Base-by-base conservation (phyloP, 2,888 invertebrate species). In the Lycaena phlaeas region DNA sequence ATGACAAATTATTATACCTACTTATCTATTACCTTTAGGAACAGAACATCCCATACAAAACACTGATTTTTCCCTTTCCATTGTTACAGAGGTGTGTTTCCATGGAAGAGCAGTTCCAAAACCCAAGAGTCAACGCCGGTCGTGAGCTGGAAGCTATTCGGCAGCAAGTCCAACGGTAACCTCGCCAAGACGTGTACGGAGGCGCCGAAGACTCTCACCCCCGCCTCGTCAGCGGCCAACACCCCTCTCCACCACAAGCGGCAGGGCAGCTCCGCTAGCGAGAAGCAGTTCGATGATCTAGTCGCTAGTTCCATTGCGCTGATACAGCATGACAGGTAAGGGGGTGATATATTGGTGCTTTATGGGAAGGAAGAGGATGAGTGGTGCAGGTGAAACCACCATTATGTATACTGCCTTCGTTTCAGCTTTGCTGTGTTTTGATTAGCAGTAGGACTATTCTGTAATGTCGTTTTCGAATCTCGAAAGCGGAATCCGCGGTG, bases 231-330 rank as follows among this genome's bases (percentile, higher is more conserved):
- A 0, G 72, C 64, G 1, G 63, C 70, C 1, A 70, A 76, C 49
- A 76, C 88, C 37, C 78, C 81, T 4, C 68, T 77, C 36, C 78
- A 76, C 47, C 81, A 79, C 53, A 73, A 67, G 55, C 57, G 82
- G 42, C 82, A 85, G 51, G 82, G 76, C 4, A 85, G 85, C 42
- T 82, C 85, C 0, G 79, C 85, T 15, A 85, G 85, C 49, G 85
- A 84, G 60, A 85, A 85, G 58, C 85, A 85, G 61, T 85, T 85
- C 50, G 86, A 87, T 45, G 87, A 87, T 56, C 79, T 88, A 14
- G 87, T 91, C 10, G 90, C 90, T 28, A 91, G 91, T 54, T 91
- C 91, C 17, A 87, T 90, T 40, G 92, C 91, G 7, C 73, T 92
- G 40, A 92, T 92, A 54, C 90, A 90, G 57, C 88, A 91, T 68